Evolutionary conservation across 2,113 vertebrate genomes (phyloP).

Genomic region (Periophthalmodon schlosseri): DNA sequence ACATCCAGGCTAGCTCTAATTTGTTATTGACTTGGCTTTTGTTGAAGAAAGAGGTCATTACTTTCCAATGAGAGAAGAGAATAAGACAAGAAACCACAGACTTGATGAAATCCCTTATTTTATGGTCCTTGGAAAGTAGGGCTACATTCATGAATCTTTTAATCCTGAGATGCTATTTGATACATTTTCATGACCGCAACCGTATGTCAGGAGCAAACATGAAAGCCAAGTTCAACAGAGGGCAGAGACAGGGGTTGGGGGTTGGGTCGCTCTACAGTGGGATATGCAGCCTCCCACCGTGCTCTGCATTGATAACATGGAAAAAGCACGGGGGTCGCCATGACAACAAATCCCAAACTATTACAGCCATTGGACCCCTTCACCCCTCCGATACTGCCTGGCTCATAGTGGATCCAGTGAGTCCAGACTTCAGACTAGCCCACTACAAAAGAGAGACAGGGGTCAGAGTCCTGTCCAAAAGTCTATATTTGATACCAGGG

Average conservation of each 20-base stretch:
- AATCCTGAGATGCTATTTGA: background rate
- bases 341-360: conserved; percentile 64
- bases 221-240: background rate
- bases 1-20: background rate
- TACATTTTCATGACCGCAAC: background rate
- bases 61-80: background rate
- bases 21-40: background rate
- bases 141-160: background rate
- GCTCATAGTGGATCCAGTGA: conserved; percentile 38
- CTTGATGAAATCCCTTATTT: background rate
- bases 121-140: background rate
- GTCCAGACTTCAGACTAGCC: conserved; percentile 54
- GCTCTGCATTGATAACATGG: conserved; percentile 57
- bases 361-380: conserved; percentile 17
- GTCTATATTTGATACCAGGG: conserved; percentile 39
- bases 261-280: conserved; percentile 15
- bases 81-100: conserved; percentile 12
- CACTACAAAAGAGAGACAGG: conserved; percentile 36
- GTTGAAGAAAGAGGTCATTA: background rate
- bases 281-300: conserved; percentile 36
- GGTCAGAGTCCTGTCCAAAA: conserved; percentile 55
- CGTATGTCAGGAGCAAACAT: conserved; percentile 6
- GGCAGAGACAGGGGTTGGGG: background rate
- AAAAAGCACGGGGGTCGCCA: conserved; percentile 52
- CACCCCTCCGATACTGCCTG: conserved; percentile 14